Base-by-base conservation (phyloP, 1,140 invertebrate species). In the Aphidius ervi region DNA sequence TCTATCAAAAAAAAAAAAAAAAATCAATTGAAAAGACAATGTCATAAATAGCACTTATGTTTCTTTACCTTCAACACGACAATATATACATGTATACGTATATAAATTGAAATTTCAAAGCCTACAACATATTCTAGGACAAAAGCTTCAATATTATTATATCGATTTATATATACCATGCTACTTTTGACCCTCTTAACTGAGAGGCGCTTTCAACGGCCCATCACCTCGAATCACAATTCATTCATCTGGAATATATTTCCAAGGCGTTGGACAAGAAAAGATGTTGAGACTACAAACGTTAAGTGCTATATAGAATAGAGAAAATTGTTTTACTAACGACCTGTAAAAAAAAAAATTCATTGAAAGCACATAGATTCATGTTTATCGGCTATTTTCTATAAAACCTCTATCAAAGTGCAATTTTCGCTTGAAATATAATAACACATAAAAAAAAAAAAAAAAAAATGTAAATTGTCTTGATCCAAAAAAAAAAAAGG, bases 191-290 rank as follows among this genome's bases (percentile, higher is more conserved):
- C 65, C 69, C 66, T 68, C 68, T 73, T 71, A 66, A 64, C 68
- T 65, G 64, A 64, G 65, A 70, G 58, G 63, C 62, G 69, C 68
- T 70, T 70, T 72, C 67, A 71, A 71, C 63, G 65, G 65, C 50
- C 68, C 70, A 72, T 73, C 71, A 72, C 63, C 64, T 69, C 63
- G 70, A 64, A 66, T 73, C 64, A 67, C 64, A 64, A 72, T 55
- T 71, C 68, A 67, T 68, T 70, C 67, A 62, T 57, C 63, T 62
- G 71, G 68, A 73, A 73, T 67, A 70, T 67, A 68, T 72, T 73
- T 73, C 65, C 52, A 56, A 49, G 53, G 48, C 46, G 46, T 59
- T 46, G 50, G 20, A 54, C 16, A 41, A 60, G 53, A 47, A 54
- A 56, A 23, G 39, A 61, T 56, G 41, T 56, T 47, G 59, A 56